phyloP scores from a whole-genome alignment of 2,113 vertebrate genomes.

The Propithecus coquereli region DNA sequence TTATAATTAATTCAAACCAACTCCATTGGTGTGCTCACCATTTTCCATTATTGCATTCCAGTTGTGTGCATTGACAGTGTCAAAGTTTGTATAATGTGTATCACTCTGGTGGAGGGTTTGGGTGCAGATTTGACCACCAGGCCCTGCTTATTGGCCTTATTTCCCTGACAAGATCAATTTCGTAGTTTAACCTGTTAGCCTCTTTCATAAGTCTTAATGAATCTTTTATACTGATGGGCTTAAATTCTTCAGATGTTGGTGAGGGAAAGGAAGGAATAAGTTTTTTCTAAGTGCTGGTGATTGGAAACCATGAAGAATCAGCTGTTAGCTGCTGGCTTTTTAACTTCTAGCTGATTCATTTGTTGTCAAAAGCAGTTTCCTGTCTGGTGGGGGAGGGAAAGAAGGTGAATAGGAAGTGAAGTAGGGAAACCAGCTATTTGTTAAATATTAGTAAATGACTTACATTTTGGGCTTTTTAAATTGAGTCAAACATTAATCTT shows the following conservation, averaged over 20 bases:
- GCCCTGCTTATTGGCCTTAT: constrained; percentile 48
- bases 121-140: not conserved
- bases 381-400: constrained; percentile 82
- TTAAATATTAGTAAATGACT: constrained; percentile 72
- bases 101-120: constrained; percentile 29
- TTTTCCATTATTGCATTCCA: constrained; percentile 24
- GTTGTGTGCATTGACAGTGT: constrained; percentile 65
- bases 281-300: constrained; percentile 62
- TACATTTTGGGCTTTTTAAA: constrained; percentile 52
- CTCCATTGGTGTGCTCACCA: constrained; percentile 52
- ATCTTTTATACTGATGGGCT: not conserved
- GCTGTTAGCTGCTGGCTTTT: constrained; percentile 77
- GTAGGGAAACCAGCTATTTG: constrained; percentile 82
- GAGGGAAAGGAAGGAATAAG: constrained; percentile 18
- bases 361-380: constrained; percentile 85
- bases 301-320: constrained; percentile 80
- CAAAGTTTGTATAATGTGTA: not conserved
- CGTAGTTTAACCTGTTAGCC: not conserved
- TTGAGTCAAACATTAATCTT: constrained; percentile 63
- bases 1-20: constrained; percentile 8
- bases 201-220: constrained; percentile 35
- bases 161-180: constrained; percentile 46
- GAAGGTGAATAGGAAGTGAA: constrained; percentile 82
- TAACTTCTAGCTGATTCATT: constrained; percentile 86
- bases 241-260: constrained; percentile 30